Evolutionary conservation across 2,888 invertebrate genomes (phyloP).

Genomic region (Erebia palarica): DNA sequence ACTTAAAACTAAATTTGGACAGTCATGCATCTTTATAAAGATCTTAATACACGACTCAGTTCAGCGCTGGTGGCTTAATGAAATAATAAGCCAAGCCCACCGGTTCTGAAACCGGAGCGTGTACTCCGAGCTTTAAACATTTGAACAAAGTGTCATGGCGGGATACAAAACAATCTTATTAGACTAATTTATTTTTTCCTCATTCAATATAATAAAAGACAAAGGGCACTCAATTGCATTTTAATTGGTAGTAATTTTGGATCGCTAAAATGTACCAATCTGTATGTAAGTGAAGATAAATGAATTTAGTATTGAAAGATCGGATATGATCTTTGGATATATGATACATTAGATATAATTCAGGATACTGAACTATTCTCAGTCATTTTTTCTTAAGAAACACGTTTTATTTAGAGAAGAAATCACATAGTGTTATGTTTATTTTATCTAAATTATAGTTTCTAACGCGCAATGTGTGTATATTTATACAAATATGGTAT

Average conservation of each 20-base stretch:
- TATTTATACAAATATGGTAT: slow-evolving; percentile 29
- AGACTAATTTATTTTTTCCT: background rate
- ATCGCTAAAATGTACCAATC: background rate
- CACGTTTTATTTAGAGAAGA: background rate
- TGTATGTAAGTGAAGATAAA: background rate
- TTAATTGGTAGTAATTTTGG: slow-evolving; percentile 6
- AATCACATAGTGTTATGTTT: slow-evolving; percentile 11
- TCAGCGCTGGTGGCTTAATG: background rate
- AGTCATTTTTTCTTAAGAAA: too few species aligned
- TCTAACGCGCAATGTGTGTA: slow-evolving; percentile 48
- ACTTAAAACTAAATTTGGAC: too few species aligned
- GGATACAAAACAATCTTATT: background rate
- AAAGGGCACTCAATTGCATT: slow-evolving; percentile 13
- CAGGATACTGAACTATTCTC: background rate
- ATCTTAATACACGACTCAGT: background rate
- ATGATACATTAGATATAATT: background rate
- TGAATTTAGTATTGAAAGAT: background rate
- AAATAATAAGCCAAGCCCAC: too few species aligned
- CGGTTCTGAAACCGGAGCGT: background rate
- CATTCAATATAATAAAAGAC: slow-evolving; percentile 2
- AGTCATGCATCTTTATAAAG: background rate
- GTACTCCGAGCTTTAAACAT: background rate
- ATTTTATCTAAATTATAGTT: slow-evolving; percentile 42
- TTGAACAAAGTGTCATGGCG: background rate
- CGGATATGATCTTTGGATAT: background rate